phyloP scores from a whole-genome alignment of 2,797 vertebrate species.

The Eurystomus glaucurus region DNA sequence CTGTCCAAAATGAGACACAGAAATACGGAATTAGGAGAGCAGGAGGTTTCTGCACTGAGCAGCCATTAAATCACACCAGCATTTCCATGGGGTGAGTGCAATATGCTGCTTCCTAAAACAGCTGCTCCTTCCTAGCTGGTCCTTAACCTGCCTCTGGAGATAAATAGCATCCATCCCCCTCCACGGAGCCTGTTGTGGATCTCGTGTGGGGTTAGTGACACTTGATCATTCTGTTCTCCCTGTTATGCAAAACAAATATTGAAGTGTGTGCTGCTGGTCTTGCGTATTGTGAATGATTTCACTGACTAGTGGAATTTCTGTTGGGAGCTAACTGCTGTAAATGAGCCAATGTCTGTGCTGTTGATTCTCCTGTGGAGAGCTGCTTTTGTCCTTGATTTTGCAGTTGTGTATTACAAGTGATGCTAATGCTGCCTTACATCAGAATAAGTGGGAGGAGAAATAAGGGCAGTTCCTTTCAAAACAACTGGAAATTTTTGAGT shows the following conservation, averaged over 20 bases:
- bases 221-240: neutral
- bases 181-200: neutral
- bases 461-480: neutral
- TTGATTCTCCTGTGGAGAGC: neutral
- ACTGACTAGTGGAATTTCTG: neutral
- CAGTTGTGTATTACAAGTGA: neutral
- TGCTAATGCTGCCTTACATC: neutral
- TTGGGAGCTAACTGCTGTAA: neutral
- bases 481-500: neutral
- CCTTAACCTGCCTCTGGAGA: neutral
- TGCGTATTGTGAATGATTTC: neutral
- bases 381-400: neutral
- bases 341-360: neutral
- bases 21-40: neutral
- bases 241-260: neutral
- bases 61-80: neutral
- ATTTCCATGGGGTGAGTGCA: neutral
- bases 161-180: neutral
- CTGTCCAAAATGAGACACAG: neutral
- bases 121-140: neutral
- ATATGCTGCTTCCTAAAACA: neutral
- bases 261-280: neutral
- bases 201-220: accelerated
- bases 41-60: neutral
- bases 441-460: neutral